Conservation (phyloP, 2,888 invertebrate species). For the Chaitophorus viminalis region DNA sequence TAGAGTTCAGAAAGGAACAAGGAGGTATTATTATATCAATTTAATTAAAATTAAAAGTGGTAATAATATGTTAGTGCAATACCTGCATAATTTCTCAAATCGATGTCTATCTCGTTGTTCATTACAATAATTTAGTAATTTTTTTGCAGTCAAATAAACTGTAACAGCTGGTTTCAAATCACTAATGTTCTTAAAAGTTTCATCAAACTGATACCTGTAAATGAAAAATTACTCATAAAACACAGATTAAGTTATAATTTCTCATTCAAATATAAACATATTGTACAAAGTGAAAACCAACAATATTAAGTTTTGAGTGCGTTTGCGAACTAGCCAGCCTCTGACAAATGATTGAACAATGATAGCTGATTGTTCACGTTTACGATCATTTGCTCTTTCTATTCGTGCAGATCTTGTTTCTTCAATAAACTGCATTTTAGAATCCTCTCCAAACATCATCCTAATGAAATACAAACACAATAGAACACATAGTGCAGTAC, state of each 20-base stretch:
- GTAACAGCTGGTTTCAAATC: slow-evolving; percentile 77
- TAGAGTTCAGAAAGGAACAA: not conserved
- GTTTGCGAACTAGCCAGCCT: slow-evolving; percentile 77
- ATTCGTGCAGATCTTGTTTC: slow-evolving; percentile 91
- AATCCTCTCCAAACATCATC: slow-evolving; percentile 58
- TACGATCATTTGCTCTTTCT: slow-evolving; percentile 87
- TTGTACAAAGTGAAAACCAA: not conserved
- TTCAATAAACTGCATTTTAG: slow-evolving; percentile 75
- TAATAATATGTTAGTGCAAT: slow-evolving; percentile 30
- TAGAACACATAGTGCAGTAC: not conserved
- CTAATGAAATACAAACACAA: not conserved
- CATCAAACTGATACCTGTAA: slow-evolving; percentile 81
- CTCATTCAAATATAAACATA: not conserved
- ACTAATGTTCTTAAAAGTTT: slow-evolving; percentile 73
- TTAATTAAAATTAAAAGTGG: not conserved
- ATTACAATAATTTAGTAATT: slow-evolving; percentile 75
- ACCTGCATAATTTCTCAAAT: slow-evolving; percentile 82
- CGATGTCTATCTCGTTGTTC: slow-evolving; percentile 77
- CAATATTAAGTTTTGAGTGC: slow-evolving; percentile 48
- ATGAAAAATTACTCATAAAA: slow-evolving; percentile 20
- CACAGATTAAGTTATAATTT: not conserved
- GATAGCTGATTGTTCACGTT: slow-evolving; percentile 78
- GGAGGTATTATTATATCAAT: slow-evolving; percentile 12
- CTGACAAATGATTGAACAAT: slow-evolving; percentile 80
- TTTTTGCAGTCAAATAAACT: slow-evolving; percentile 77